phyloP scores from a whole-genome alignment of 2,113 vertebrate species.

The Cyphomyrus discorhynchus region DNA sequence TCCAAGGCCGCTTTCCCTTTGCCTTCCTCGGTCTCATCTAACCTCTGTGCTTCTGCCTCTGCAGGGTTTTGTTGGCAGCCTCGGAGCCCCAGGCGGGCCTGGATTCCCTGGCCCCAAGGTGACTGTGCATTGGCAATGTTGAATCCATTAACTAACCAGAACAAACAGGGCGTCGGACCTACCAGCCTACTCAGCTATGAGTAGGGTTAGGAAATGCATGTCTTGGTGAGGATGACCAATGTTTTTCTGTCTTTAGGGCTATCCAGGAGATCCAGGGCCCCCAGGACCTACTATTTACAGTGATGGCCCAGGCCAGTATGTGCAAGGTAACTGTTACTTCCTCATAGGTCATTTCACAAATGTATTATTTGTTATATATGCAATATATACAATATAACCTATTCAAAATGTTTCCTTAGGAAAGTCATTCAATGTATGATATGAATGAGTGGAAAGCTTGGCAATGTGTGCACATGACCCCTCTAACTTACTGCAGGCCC shows the following conservation, averaged over 20 bases:
- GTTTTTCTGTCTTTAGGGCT: constrained; percentile 63
- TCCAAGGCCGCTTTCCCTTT: not conserved
- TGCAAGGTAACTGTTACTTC: not conserved
- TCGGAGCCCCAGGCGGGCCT: constrained; percentile 58
- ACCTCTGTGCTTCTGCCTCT: not conserved
- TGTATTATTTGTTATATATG: not conserved
- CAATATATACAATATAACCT: not conserved
- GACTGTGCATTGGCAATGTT: constrained; percentile 20
- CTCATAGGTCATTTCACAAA: not conserved
- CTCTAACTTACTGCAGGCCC: constrained; percentile 55
- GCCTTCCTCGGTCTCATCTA: not conserved
- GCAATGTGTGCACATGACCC: not conserved
- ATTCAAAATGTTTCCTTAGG: not conserved
- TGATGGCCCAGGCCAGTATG: not conserved
- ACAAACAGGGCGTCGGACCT: not conserved
- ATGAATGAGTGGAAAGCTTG: not conserved
- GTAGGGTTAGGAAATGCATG: not conserved
- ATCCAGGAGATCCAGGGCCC: constrained; percentile 67
- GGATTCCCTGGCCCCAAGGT: constrained; percentile 77
- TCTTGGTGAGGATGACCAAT: not conserved
- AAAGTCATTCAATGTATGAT: not conserved
- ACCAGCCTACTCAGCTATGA: not conserved
- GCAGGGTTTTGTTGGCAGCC: constrained; percentile 60
- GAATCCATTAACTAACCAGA: not conserved
- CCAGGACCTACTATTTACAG: constrained; percentile 61